A percentile compares a stretch with the other conserved stretches of the same genome.
phyloP scores from a whole-genome alignment of 2,888 invertebrate genomes.

The Agrotis exclamationis region DNA sequence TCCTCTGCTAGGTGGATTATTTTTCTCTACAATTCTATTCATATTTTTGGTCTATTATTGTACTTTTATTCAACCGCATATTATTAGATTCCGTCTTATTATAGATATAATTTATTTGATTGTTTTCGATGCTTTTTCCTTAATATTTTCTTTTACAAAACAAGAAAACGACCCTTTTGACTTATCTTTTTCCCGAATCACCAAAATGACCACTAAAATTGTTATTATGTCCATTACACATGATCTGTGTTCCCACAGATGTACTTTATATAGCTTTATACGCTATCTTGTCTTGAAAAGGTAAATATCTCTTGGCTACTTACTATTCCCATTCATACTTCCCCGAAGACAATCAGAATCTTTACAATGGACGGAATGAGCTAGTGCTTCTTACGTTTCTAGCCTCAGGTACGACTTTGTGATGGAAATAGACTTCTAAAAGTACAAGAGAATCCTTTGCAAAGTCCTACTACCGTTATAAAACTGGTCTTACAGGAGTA shows the following conservation, averaged over 20 bases:
- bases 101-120: conserved; percentile 16
- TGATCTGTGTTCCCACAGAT: not conserved
- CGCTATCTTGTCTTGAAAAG: not conserved
- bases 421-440: conserved; percentile 83
- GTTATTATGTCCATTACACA: not conserved
- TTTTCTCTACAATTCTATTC: conserved; percentile 22
- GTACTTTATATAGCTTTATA: not conserved
- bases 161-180: conserved; percentile 22
- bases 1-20: conserved; percentile 27
- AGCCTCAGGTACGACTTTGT: conserved; percentile 83
- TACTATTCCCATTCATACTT: conserved; percentile 45
- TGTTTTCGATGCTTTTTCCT: conserved; percentile 11
- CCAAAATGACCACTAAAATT: not conserved
- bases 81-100: not conserved
- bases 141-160: not conserved
- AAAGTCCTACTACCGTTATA: conserved; percentile 73
- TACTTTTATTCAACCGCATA: not conserved
- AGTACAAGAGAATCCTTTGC: conserved; percentile 78
- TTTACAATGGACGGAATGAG: conserved; percentile 69
- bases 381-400: conserved; percentile 67
- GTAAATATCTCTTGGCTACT: conserved; percentile 27
- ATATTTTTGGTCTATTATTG: conserved; percentile 1
- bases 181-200: conserved; percentile 6
- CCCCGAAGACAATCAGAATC: conserved; percentile 66
- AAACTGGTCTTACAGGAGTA: conserved; percentile 83